Percentiles rank a stretch among this genome's conserved stretches.
These are phyloP conservation scores for Odontesthes bonariensis DNA, from an alignment of 2,113 vertebrate species.

Conservation along the genomic window DNA sequence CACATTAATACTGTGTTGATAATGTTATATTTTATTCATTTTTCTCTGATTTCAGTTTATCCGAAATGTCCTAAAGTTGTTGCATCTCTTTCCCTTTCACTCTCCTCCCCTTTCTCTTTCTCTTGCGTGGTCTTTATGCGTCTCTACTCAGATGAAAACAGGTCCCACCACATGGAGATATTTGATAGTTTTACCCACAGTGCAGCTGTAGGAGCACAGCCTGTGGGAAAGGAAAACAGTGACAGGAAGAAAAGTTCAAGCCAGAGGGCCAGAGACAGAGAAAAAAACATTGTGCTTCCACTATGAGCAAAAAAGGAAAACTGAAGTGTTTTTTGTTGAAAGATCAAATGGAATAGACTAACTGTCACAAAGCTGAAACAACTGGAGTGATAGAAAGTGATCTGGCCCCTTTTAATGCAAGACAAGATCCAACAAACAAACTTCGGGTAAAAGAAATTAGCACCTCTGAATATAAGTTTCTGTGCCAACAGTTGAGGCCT, in stretches of 20 bases:
- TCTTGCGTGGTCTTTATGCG: neutral
- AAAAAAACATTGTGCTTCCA: constrained; percentile 9
- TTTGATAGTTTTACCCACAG: constrained; percentile 67
- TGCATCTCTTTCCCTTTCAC: neutral
- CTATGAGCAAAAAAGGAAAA: neutral
- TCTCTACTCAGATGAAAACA: constrained; percentile 20
- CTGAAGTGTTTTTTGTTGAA: neutral
- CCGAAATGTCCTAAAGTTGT: neutral
- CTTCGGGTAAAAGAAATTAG: neutral
- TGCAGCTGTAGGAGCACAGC: constrained; percentile 61
- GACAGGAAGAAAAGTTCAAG: constrained; percentile 51
- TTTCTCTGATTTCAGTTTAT: neutral
- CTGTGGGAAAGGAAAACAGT: constrained; percentile 67
- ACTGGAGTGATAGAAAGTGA: too few species aligned
- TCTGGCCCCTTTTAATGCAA: neutral
- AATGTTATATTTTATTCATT: neutral
- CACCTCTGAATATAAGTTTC: fast-evolving
- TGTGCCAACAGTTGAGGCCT: too few species aligned
- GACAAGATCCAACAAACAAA: fast-evolving
- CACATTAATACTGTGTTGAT: neutral
- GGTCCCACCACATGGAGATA: constrained; percentile 53
- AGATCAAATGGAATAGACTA: neutral
- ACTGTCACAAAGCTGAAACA: neutral
- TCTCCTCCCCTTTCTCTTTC: neutral
- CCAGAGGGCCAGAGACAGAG: constrained; percentile 8